Percentiles rank a stretch among this genome's conserved stretches.
Conservation (phyloP, 2,797 vertebrate species). For the Apogon hyalosoma region DNA sequence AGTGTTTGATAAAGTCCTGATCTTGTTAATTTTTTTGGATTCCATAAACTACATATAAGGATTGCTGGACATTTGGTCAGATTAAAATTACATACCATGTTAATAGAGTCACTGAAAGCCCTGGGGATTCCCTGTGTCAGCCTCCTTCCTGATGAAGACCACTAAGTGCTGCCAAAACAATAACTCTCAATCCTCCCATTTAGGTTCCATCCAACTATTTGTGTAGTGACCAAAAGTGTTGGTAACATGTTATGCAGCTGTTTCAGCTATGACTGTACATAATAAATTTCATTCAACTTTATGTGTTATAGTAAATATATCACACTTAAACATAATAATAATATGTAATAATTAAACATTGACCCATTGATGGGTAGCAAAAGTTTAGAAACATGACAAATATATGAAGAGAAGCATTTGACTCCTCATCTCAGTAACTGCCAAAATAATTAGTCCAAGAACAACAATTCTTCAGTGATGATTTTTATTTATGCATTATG, state of each 20-base stretch:
- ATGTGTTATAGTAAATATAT: not conserved
- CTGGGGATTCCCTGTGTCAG: slow-evolving; percentile 8
- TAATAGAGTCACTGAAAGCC: slow-evolving; percentile 47
- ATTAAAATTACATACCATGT: slow-evolving; percentile 49
- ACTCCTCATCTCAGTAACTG: slow-evolving; percentile 12
- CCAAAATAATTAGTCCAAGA: slow-evolving; percentile 34
- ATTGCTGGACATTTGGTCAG: not conserved
- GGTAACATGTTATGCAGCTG: slow-evolving; percentile 2
- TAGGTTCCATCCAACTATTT: slow-evolving; percentile 16
- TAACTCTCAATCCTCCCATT: slow-evolving; percentile 10
- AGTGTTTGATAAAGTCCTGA: slow-evolving; percentile 1
- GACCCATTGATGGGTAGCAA: not conserved
- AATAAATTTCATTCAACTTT: not conserved
- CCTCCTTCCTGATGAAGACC: slow-evolving; percentile 18
- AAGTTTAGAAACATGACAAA: slow-evolving; percentile 3
- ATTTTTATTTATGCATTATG: too few species aligned
- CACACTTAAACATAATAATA: too few species aligned
- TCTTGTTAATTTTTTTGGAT: not conserved
- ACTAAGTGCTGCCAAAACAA: slow-evolving; percentile 21
- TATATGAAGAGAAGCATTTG: too few species aligned
- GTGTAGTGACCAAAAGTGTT: not conserved
- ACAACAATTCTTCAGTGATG: not conserved
- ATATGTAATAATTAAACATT: not conserved
- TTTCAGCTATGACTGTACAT: not conserved
- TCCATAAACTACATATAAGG: not conserved